Evolutionary conservation across 2,888 invertebrate genomes (phyloP).

Genomic region (Drosophila pegasa): DNA sequence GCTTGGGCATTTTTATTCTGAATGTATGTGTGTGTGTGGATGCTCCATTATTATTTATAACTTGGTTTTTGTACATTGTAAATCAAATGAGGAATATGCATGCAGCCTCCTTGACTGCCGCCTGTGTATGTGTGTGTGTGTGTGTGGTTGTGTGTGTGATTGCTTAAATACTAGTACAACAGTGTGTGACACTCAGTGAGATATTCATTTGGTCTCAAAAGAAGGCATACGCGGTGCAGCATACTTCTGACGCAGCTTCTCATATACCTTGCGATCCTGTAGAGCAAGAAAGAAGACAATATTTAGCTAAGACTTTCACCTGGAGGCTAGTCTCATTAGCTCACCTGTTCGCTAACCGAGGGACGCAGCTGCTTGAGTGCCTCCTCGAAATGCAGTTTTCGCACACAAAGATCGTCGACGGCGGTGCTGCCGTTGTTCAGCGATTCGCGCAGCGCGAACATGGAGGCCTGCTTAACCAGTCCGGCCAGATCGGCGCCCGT

Average conservation of each 20-base stretch:
- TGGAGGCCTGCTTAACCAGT: slow-evolving; percentile 94
- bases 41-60: slow-evolving; percentile 15
- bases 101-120: slow-evolving; percentile 20
- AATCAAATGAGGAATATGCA: slow-evolving; percentile 43
- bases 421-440: slow-evolving; percentile 86
- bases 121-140: slow-evolving; percentile 6
- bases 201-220: slow-evolving; percentile 55
- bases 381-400: slow-evolving; percentile 89
- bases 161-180: slow-evolving; percentile 55
- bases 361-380: slow-evolving; percentile 93
- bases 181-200: slow-evolving; percentile 22
- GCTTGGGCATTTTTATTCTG: slow-evolving; percentile 48
- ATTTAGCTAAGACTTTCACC: slow-evolving; percentile 18
- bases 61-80: slow-evolving; percentile 43
- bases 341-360: slow-evolving; percentile 92
- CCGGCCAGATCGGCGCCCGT: slow-evolving; percentile 98
- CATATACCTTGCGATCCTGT: slow-evolving; percentile 91
- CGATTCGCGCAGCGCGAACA: slow-evolving; percentile 91
- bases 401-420: slow-evolving; percentile 87
- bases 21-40: not conserved
- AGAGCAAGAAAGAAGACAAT: too few relatives aligned
- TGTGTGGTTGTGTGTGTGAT: slow-evolving; percentile 14
- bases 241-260: slow-evolving; percentile 89
- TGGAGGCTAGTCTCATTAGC: not conserved
- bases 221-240: slow-evolving; percentile 83